Evolutionary conservation across 2,113 vertebrate species (phyloP).

Genomic region (Salvelinus fontinalis): DNA sequence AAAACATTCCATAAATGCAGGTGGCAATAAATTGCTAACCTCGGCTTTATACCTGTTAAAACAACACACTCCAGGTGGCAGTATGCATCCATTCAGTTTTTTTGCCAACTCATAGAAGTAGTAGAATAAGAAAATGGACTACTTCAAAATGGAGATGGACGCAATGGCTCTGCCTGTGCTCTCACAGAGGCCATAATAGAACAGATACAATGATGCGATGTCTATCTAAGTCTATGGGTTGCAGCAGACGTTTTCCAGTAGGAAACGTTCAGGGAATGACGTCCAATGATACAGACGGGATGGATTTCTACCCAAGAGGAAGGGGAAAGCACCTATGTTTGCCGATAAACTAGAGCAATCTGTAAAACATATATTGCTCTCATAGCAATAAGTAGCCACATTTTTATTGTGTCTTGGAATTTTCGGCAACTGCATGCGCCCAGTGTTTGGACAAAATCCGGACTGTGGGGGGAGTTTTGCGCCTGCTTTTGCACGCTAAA

Average conservation of each 20-base stretch:
- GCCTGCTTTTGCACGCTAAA: conserved; percentile 40
- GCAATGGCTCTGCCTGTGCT: no score
- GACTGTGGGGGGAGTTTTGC: conserved; percentile 5
- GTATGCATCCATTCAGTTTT: no score
- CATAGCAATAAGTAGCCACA: background rate
- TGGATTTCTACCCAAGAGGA: conserved; percentile 40
- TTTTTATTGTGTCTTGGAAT: background rate
- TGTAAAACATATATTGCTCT: background rate
- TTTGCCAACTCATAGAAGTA: no score
- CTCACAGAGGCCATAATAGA: no score
- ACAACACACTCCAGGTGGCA: no score
- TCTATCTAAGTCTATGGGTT: no score
- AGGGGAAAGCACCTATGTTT: conserved; percentile 29
- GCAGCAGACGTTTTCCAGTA: conserved; percentile 35
- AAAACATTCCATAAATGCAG: no score
- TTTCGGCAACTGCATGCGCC: background rate
- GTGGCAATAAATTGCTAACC: no score
- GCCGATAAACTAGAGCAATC: conserved; percentile 11
- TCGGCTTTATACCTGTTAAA: no score
- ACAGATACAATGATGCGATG: no score
- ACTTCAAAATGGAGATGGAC: no score
- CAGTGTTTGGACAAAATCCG: background rate
- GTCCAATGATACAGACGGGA: conserved; percentile 58
- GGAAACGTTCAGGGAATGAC: conserved; percentile 42
- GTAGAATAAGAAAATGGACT: no score